Conservation (phyloP, 2,888 invertebrate genomes). For the Eustalomyia histrio region DNA sequence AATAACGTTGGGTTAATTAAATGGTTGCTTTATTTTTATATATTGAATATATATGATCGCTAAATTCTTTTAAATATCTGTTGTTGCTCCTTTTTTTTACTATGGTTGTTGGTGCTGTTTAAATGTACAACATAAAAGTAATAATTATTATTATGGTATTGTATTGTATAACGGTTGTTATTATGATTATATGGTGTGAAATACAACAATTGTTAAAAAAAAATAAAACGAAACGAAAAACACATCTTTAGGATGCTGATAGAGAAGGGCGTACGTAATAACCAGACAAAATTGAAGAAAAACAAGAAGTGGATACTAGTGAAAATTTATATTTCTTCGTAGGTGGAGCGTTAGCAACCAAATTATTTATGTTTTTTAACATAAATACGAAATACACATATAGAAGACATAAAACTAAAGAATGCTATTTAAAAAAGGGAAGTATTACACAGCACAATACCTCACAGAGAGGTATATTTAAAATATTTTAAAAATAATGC, state of each 20-base stretch:
- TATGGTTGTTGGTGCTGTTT: conserved; percentile 47
- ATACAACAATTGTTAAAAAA: conserved; percentile 60
- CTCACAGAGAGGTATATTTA: too few relatives aligned
- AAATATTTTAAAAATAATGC: too few relatives aligned
- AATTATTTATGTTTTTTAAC: conserved; percentile 70
- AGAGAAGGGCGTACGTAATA: neutral
- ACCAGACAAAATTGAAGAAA: conserved; percentile 22
- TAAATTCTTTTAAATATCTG: neutral
- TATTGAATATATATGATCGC: neutral
- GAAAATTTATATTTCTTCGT: conserved; percentile 49
- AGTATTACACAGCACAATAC: neutral
- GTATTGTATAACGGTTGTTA: conserved; percentile 42
- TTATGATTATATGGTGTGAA: conserved; percentile 61
- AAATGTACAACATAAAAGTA: conserved; percentile 65
- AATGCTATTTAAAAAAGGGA: neutral
- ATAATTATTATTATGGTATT: conserved; percentile 63
- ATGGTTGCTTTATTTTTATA: too few relatives aligned
- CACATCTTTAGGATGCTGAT: conserved; percentile 22
- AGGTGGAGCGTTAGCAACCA: conserved; percentile 57
- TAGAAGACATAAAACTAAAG: neutral
- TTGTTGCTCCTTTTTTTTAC: neutral
- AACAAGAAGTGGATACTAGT: conserved; percentile 12
- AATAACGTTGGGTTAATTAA: too few relatives aligned
- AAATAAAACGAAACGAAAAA: conserved; percentile 31
- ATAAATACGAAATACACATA: neutral